Evolutionary conservation across 2,797 vertebrate species (phyloP).

Genomic region (Gobionotothen gibberifrons): DNA sequence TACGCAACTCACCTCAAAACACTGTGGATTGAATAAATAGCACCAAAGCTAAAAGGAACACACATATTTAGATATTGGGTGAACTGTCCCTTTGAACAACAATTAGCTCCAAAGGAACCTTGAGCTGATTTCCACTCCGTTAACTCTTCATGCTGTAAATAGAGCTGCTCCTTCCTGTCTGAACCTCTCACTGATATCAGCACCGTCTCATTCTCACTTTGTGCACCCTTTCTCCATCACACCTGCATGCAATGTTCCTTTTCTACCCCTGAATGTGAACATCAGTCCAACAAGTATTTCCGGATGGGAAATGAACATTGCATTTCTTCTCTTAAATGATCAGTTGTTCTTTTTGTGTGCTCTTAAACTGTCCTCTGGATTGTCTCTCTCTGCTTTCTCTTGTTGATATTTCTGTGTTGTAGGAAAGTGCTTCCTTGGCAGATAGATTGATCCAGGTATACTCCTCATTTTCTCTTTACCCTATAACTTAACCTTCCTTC

Average conservation of each 20-base stretch:
- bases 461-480: constrained; percentile 70
- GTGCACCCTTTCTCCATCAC: constrained; percentile 46
- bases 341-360: constrained; percentile 83
- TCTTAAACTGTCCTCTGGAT: constrained; percentile 84
- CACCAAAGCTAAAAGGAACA: no score
- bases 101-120: background rate
- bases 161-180: constrained; percentile 63
- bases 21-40: no score
- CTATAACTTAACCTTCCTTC: constrained; percentile 33
- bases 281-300: constrained; percentile 7
- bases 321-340: constrained; percentile 79
- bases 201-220: constrained; percentile 53
- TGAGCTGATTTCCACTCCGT: constrained; percentile 9
- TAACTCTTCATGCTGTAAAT: constrained; percentile 8
- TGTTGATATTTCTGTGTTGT: constrained; percentile 95
- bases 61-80: no score
- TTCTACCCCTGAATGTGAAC: constrained; percentile 58
- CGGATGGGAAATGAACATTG: constrained; percentile 86
- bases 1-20: no score
- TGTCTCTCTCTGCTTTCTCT: constrained; percentile 87
- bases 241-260: constrained; percentile 78
- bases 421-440: constrained; percentile 99
- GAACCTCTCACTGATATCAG: constrained; percentile 48
- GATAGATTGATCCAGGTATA: constrained; percentile 99
- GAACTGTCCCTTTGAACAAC: constrained; percentile 5